Evolutionary conservation across 2,888 invertebrate genomes (phyloP), one percentile per base, ranked within the genome.

Genomic region (Stenchaetothrips biformis): DNA sequence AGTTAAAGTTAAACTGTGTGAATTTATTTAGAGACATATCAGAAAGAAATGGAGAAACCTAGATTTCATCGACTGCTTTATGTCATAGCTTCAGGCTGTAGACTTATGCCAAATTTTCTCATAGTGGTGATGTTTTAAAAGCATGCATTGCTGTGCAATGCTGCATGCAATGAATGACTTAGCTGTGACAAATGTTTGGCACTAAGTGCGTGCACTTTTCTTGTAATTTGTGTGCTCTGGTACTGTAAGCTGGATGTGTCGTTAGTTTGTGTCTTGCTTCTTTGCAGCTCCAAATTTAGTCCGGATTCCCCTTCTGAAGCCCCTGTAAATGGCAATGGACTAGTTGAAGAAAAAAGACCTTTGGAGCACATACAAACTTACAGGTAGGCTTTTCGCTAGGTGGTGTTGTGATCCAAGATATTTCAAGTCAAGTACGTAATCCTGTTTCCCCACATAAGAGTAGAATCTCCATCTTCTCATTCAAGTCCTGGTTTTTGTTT

Each of bases 311-410:
- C 67, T 21, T 74, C 67, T 74, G 67, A 74, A n/a, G 67, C 83
- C 77, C 83, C 85, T 82, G 88, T 88, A 86, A 90, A 92, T 86
- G 89, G 91, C 82, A 90, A 90, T 87, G 89, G 90, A 86, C 83
- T 84, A 80, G 90, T 91, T 84, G 92, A 92, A 86, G 92, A 92
- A 88, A 88, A 90, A 88, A 91, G 90, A 83, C 91, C 91, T 85
- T 89, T 89, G 86, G 88, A 88, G 85, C 90, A 92, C 88, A 92
- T 92, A 86, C 93, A 93, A 88, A 93, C 93, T 81, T 93, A 93
- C 89, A 92, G 92, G 92, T 92, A 90, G 86, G 88, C 88, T 82
- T 80, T 77, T 59, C 80, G 59, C 81, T 67, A 37, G 79, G 67
- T 47, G 7, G 80, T 78, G 81, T 78, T 48, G 78, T 74, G 59